These are phyloP conservation scores for Smithornis capensis DNA, from an alignment of 2,113 vertebrate species.

Conservation along the genomic window DNA sequence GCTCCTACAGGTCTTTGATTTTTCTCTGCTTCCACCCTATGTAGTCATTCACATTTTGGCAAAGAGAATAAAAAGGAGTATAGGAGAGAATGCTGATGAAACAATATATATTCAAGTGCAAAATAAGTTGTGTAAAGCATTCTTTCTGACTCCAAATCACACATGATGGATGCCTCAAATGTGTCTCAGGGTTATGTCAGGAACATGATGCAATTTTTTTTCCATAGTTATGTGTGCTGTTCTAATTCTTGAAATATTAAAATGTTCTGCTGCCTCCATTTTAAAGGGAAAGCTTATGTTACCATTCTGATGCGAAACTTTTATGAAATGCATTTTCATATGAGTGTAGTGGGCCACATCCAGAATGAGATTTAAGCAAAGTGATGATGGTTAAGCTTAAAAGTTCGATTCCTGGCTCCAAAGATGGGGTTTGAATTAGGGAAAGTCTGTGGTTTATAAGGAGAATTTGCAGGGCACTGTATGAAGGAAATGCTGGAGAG, in stretches of 20 bases:
- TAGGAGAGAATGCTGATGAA: background rate
- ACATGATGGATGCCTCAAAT: background rate
- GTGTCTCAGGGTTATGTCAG: background rate
- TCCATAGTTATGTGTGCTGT: background rate
- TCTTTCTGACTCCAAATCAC: background rate
- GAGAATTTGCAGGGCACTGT: background rate
- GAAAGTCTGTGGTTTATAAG: background rate
- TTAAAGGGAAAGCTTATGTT: background rate
- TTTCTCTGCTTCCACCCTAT: background rate
- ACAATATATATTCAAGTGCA: background rate
- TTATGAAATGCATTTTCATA: background rate
- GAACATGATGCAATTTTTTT: background rate
- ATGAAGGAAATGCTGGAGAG: background rate
- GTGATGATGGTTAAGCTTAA: background rate
- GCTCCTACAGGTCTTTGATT: background rate
- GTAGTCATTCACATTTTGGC: background rate
- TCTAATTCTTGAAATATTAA: background rate
- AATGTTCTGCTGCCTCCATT: background rate
- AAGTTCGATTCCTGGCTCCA: background rate
- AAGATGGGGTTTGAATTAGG: background rate
- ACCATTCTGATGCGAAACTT: background rate
- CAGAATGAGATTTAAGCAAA: background rate
- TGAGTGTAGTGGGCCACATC: background rate
- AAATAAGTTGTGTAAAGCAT: background rate
- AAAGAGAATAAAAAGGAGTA: background rate